Evolutionary conservation across 2,797 vertebrate species (phyloP), one percentile per base, ranked within the genome.

Genomic region (Chiloscyllium punctatum): DNA sequence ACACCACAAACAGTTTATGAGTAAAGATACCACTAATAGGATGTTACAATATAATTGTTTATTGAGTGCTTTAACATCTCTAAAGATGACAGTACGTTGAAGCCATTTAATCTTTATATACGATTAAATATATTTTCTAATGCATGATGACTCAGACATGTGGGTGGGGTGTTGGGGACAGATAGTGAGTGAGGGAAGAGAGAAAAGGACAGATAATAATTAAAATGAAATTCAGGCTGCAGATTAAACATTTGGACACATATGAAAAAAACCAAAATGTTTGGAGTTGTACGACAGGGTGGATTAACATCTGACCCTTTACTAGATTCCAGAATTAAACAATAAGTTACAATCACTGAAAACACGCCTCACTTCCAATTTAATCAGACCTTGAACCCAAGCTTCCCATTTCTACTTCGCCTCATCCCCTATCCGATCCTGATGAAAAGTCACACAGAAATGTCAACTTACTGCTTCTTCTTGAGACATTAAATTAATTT

Each of bases 1-100:
- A 91, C 88, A 91, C 57, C 53, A n/a, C 88, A 66, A 91, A n/a
- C 88, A 62, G 57, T 33, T 91, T 66, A 66, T 91, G 13, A 84
- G 48, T 23, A 79, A 84, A 84, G 48, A 9, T 53, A 23, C 30
- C 6, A 66, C 33, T n/a, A 84, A 84, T 84, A 48, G 82, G 30
- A 91, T 91, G 57, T 66, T 66, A 66, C 30, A 18, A n/a, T 91
- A 33, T 66, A 66, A 66, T 91, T 91, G 88, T 91, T 66, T 91
- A 66, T 66, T 91, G 33, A 91, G 57, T 66, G 57, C 53, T 91
- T 91, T 91, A 91, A 91, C 88, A 91, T 18, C 66, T 33, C 62
- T 91, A 66, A 66, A n/a, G 88, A 91, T 66, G 62, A 91, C 88
- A 91, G 88, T n/a, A 33, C 30, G 18, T 33, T 57, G 53, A 66